phyloP scores from a whole-genome alignment of 2,113 vertebrate species.

The Alligator mississippiensis region DNA sequence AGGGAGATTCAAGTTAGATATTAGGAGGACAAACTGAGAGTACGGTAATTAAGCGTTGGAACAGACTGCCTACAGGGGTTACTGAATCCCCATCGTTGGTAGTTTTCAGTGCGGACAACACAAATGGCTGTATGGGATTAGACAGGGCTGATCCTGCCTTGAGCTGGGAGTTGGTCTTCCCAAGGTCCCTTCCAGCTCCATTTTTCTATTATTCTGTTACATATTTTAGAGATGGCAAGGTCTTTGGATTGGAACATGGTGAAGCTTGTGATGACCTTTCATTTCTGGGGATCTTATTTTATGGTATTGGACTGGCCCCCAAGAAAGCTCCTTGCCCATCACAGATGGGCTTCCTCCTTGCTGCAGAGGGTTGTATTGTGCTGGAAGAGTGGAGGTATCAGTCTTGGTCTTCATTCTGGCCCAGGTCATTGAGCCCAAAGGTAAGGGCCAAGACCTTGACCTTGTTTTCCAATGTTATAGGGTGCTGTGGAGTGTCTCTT shows the following conservation, averaged over 20 bases:
- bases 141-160: too few species aligned
- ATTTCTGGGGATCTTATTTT: background rate
- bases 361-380: background rate
- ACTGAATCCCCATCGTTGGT: too few species aligned
- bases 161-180: too few species aligned
- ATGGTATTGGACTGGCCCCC: accelerated
- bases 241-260: background rate
- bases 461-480: constrained; percentile 1
- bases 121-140: too few species aligned
- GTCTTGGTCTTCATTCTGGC: background rate
- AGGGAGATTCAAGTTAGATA: too few species aligned
- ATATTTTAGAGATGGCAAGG: background rate
- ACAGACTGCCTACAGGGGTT: too few species aligned
- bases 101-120: too few species aligned
- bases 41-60: too few species aligned
- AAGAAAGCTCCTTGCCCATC: background rate
- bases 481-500: constrained; percentile 15
- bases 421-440: background rate
- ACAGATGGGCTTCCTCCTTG: background rate
- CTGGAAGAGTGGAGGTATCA: background rate
- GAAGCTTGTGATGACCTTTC: accelerated
- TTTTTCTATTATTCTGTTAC: too few species aligned
- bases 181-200: too few species aligned
- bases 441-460: constrained; percentile 1
- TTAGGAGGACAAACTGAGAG: too few species aligned